These are phyloP conservation scores for Tiliacea aurago DNA, from an alignment of 2,888 invertebrate species.

Conservation along the genomic window DNA sequence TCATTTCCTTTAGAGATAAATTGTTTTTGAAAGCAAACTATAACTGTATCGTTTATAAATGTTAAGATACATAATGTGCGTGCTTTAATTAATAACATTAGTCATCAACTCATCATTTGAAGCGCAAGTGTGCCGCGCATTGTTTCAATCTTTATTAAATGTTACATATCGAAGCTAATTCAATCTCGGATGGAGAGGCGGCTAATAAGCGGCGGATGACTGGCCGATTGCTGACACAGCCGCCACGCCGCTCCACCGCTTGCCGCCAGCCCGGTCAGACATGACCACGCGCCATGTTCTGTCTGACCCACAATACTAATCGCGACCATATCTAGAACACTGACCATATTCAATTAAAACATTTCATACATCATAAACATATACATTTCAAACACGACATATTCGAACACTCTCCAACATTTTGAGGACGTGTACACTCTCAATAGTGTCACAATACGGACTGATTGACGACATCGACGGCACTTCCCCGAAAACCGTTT, in stretches of 20 bases:
- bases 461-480: conserved; percentile 79
- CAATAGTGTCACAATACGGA: conserved; percentile 77
- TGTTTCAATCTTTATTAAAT: conserved; percentile 84
- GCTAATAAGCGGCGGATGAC: conserved; percentile 88
- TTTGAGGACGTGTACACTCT: conserved; percentile 15
- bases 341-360: conserved; percentile 59
- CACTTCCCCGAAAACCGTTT: conserved; percentile 85
- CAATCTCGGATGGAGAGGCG: conserved; percentile 83
- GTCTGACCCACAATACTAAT: conserved; percentile 74
- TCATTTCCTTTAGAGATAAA: background rate
- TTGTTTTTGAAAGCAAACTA: background rate
- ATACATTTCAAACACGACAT: conserved; percentile 38
- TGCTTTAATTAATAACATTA: conserved; percentile 35
- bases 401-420: conserved; percentile 23
- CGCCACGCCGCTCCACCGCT: conserved; percentile 49
- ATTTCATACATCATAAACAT: conserved; percentile 41
- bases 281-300: conserved; percentile 76
- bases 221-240: conserved; percentile 79
- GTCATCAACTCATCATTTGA: conserved; percentile 37
- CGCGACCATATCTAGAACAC: conserved; percentile 65
- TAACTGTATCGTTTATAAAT: background rate
- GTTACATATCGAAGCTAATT: conserved; percentile 85
- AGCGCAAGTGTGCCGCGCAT: conserved; percentile 63
- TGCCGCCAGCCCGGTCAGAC: conserved; percentile 60
- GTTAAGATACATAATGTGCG: background rate